Base-by-base conservation (phyloP, 2,797 vertebrate genomes). In the Sebastes vulpes region DNA sequence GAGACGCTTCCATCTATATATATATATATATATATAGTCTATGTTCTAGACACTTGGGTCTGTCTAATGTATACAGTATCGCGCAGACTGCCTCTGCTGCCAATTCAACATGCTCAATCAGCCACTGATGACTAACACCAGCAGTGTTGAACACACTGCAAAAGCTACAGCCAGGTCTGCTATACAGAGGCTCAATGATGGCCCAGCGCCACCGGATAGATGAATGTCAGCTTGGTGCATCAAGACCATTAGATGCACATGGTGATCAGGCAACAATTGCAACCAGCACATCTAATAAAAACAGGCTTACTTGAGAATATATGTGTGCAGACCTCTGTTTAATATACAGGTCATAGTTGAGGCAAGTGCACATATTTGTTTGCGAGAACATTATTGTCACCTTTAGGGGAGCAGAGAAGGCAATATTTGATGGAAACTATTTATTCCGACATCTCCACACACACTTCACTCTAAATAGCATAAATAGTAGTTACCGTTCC, bases 81-180 rank as follows among this genome's bases (percentile, higher is more conserved):
- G 28, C 59, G 25, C 46, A 23, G 64, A 35, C 64, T 76, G 29
- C 31, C 42, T 67, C 50, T 53, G 25, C 52, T 65, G 65, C 52
- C 4, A 31, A 57, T 52, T 75, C 64, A 72, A 75, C 66, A 68
- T 11, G 59, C 72, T 77, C 66, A 84, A 66, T 79, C 69, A 77
- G 70, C 65, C 63, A 46, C 70, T 66, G 75, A 79, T 84, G 54
- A 70, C 53, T 31, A 21, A 48, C 57, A 74, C 31, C 71, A 79
- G 57, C 78, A 65, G 52, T 71, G 65, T 65, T 50, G 60, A 53
- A 59, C 35, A 68, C 32, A 28, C 14, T 1, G 1, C 20, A 68
- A 52, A 72, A 65, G n/a, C 73, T 32, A 54, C 65, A 69, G 61
- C 42, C 77, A 78, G 8, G 25, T 74, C 32, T 28, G 59, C 46